Base-by-base conservation (phyloP, 2,113 vertebrate species). In the Rhynchomys soricoides region DNA sequence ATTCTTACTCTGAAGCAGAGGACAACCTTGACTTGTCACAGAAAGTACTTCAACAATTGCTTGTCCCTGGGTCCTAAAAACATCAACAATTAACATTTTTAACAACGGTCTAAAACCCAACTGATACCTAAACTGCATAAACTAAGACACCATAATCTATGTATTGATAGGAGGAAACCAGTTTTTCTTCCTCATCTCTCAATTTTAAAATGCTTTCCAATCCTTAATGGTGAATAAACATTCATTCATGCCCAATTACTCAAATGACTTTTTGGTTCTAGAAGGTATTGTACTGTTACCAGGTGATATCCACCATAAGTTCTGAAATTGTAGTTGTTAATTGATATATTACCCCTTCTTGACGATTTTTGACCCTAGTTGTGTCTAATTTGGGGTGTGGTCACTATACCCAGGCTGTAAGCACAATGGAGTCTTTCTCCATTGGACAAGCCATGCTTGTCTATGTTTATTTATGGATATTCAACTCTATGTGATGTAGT, bases 41-140 rank as follows among this genome's bases (percentile, higher is more conserved):
- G 31, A 52, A 1, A 81, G 43, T 59, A 66, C 12, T 31, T 62
- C 40, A 81, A 62, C 3, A 52, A 24, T 78, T 73, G 29, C 24
- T 96, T 95, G 89, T 5, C 7, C 52, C 43, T 74, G 68, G 57
- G 26, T 89, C 92, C 90, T n/a, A 64, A 82, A 78, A 75, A 29
- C 34, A 59, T 29, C 9, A 89, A 22, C n/a, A 57, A 12, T 59
- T n/a, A n/a, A n/a, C 43, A 26, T 81, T 13, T 88, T 7, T 75
- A 68, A 70, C 45, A 89, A 77, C 16, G 57, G 86, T 73, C 29
- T 62, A 79, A 55, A 55, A 75, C 11, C 7, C 29, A 12, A 13
- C 3, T 62, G 52, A 87, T 15, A 90, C 31, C 13, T 86, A 87
- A 89, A 82, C 66, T 0, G 37, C 9, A 48, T 2, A 75, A 52